Evolutionary conservation across 1,140 invertebrate species (phyloP).

Genomic region (Drosophila subpulchrella): DNA sequence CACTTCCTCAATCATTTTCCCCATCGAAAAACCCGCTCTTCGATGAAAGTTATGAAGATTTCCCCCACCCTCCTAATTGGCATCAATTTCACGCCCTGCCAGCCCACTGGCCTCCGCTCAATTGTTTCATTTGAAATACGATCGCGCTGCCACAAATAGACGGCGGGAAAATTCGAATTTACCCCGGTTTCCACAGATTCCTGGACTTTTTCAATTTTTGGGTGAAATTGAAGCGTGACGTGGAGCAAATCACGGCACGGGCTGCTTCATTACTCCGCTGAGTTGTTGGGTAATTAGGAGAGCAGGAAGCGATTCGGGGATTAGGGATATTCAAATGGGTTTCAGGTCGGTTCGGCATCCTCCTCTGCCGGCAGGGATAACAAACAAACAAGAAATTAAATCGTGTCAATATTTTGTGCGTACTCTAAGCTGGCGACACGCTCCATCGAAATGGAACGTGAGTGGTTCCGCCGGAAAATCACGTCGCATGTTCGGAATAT

Average conservation of each 20-base stretch:
- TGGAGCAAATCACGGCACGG: slow-evolving; percentile 66
- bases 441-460: slow-evolving; percentile 24
- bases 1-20: slow-evolving; percentile 1
- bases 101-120: slow-evolving; percentile 51
- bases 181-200: neutral
- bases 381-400: slow-evolving; percentile 59
- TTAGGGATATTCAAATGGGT: slow-evolving; percentile 58
- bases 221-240: slow-evolving; percentile 69
- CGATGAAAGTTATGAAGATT: slow-evolving; percentile 39
- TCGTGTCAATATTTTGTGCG: slow-evolving; percentile 54
- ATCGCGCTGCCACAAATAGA: slow-evolving; percentile 56
- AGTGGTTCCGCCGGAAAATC: slow-evolving; percentile 26
- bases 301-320: slow-evolving; percentile 44
- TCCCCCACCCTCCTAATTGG: slow-evolving; percentile 46
- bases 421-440: slow-evolving; percentile 29
- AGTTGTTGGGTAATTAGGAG: slow-evolving; percentile 71
- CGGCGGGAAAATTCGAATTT: slow-evolving; percentile 41
- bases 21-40: neutral
- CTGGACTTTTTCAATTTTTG: slow-evolving; percentile 66
- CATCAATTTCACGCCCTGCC: slow-evolving; percentile 68
- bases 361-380: slow-evolving; percentile 18
- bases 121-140: slow-evolving; percentile 78
- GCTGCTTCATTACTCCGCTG: slow-evolving; percentile 71
- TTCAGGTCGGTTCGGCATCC: neutral
- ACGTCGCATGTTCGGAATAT: slow-evolving; percentile 34